phyloP scores from a whole-genome alignment of 2,113 vertebrate species.

The Zootoca vivipara region DNA sequence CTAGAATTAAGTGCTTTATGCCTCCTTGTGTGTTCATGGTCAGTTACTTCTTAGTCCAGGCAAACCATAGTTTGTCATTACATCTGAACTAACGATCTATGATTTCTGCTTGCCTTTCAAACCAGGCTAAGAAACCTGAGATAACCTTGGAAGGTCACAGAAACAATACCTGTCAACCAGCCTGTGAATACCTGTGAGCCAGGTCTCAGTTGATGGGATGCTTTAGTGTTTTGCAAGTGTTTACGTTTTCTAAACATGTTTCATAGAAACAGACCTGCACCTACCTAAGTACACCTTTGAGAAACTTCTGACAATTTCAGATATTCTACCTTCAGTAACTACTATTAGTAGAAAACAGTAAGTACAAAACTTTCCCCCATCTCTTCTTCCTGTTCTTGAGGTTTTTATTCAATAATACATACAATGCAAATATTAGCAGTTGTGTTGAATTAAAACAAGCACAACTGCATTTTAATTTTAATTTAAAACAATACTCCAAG shows the following conservation, averaged over 20 bases:
- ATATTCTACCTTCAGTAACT: background rate
- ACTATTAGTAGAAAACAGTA: background rate
- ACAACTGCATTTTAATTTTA: constrained; percentile 1
- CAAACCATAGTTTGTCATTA: background rate
- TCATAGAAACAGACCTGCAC: no score
- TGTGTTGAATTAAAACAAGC: background rate
- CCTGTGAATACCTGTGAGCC: background rate
- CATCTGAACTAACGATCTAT: background rate
- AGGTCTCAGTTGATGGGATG: background rate
- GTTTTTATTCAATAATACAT: background rate
- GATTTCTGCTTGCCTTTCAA: background rate
- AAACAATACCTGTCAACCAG: background rate
- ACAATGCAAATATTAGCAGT: background rate
- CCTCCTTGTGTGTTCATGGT: background rate
- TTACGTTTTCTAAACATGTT: background rate
- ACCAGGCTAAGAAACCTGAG: background rate
- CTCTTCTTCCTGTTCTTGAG: background rate
- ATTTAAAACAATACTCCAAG: background rate
- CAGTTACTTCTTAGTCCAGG: background rate
- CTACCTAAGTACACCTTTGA: background rate
- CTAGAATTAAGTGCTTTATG: background rate
- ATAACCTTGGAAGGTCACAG: background rate
- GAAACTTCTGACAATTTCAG: background rate
- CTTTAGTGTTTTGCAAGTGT: background rate
- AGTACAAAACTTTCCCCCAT: background rate